Evolutionary conservation across 2,113 vertebrate species (phyloP).

Genomic region (Zosterops pallidus): DNA sequence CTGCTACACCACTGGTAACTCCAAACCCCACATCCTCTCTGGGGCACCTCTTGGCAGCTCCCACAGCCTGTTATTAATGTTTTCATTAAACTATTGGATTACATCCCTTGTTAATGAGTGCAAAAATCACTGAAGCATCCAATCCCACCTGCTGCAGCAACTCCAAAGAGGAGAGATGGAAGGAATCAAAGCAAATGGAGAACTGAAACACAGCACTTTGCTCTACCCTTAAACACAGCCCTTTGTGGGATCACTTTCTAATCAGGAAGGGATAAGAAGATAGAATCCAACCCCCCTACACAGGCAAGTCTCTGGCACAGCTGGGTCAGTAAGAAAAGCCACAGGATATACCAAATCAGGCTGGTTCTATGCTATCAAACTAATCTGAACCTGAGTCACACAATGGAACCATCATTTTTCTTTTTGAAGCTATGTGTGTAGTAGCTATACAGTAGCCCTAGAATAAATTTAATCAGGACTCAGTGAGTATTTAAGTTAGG

Average conservation of each 20-base stretch:
- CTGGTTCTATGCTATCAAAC: background rate
- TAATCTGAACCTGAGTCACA: background rate
- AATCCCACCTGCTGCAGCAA: background rate
- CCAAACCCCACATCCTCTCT: background rate
- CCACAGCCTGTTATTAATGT: background rate
- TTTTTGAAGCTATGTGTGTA: background rate
- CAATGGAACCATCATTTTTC: background rate
- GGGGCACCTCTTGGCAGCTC: background rate
- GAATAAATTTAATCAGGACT: background rate
- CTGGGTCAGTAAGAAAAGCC: background rate
- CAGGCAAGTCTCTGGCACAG: background rate
- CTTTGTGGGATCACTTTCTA: background rate
- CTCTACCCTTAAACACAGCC: background rate
- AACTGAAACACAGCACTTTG: background rate
- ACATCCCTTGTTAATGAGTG: background rate
- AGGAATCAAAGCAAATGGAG: background rate
- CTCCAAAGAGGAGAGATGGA: background rate
- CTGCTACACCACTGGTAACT: background rate
- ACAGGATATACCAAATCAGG: background rate
- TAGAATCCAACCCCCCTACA: background rate
- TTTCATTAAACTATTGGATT: background rate
- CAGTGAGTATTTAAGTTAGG: background rate
- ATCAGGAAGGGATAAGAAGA: background rate
- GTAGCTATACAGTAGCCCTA: background rate
- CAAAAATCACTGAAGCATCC: background rate